Evolutionary conservation across 2,888 invertebrate species (phyloP), one percentile per base, ranked within the genome.

Genomic region (Emmelina monodactyla): DNA sequence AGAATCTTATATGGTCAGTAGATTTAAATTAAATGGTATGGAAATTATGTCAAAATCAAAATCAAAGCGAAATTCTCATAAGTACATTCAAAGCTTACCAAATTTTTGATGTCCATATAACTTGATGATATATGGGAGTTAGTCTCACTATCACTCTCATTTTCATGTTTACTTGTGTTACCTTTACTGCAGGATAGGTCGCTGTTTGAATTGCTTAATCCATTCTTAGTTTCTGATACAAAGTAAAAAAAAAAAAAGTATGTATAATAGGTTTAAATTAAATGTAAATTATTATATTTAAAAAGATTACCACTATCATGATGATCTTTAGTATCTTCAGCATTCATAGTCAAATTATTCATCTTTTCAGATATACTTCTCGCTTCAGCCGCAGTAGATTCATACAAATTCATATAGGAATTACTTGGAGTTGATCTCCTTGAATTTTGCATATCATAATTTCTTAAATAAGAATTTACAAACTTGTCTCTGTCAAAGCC

Each of bases 401-500:
- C 76, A 64, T 70, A 71, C 35, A 78, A 53, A 53, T 78, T 75
- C 40, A 66, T 49, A 40, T 67, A 73, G 11, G 79, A 78, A 50
- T 61, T 62, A 46, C 75, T 76, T 25, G 78, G 78, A 28, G 78
- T 76, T 32, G 78, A 78, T 45, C 60, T 61, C 50, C 69, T 59
- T 39, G 78, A 79, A 45, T 59, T 57, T 43, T 68, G 63, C 38
- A 49, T 47, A 45, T 76, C 72, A 61, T 68, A 65, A 46, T 53
- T 67, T 50, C 63, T 71, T 39, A 69, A 57, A 51, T 62, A 76
- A 40, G 63, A 57, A 46, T 58, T 68, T 40, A 75, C 56, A 51
- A 71, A 73, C 42, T 76, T 78, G 34, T 79, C 76, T 51, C 66
- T 66, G 48, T 79, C 79, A 65, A 78, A 71, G 25, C 59, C 52